Evolutionary conservation across 2,888 invertebrate genomes (phyloP).

Genomic region (Paralinhomoeus sp.): DNA sequence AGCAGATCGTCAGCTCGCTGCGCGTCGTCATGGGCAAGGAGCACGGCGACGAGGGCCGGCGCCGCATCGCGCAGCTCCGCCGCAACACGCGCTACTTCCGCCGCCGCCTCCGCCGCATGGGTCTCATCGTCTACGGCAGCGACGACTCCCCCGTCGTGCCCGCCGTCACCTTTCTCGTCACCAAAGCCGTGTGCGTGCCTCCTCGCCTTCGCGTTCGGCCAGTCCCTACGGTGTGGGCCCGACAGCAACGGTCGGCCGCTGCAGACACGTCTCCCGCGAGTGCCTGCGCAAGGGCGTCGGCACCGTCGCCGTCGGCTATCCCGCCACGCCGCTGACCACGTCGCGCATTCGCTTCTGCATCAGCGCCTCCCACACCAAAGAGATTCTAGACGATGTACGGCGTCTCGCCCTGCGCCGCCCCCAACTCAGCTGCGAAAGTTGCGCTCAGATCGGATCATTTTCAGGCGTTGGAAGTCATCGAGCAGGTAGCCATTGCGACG

Average conservation of each 20-base stretch:
- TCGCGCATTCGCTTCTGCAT: slow-evolving; percentile 59
- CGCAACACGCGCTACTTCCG: slow-evolving; percentile 33
- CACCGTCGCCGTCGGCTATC: slow-evolving; percentile 81
- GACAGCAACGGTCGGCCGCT: no score
- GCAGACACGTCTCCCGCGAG: no score
- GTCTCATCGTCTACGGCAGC: slow-evolving; percentile 74
- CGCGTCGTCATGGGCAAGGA: slow-evolving; percentile 61
- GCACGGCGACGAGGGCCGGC: slow-evolving; percentile 40
- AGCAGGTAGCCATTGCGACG: no score
- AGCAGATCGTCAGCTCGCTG: slow-evolving; percentile 71
- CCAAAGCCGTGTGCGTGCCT: no score
- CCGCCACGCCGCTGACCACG: slow-evolving; percentile 43
- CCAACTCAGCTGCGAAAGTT: no score
- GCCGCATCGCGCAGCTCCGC: slow-evolving; percentile 26
- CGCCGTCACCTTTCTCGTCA: slow-evolving; percentile 59
- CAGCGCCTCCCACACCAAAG: slow-evolving; percentile 80
- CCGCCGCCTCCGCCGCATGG: slow-evolving; percentile 48
- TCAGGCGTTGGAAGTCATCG: no score
- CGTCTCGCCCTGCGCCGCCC: no score
- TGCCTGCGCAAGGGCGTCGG: no score
- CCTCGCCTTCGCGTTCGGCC: no score
- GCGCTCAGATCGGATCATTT: no score
- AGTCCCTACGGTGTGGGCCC: no score
- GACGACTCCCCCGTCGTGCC: slow-evolving; percentile 89
- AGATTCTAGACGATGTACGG: slow-evolving; percentile 85